Base-by-base conservation (phyloP, 2,797 vertebrate species). In the Gymnoscopelus braueri region DNA sequence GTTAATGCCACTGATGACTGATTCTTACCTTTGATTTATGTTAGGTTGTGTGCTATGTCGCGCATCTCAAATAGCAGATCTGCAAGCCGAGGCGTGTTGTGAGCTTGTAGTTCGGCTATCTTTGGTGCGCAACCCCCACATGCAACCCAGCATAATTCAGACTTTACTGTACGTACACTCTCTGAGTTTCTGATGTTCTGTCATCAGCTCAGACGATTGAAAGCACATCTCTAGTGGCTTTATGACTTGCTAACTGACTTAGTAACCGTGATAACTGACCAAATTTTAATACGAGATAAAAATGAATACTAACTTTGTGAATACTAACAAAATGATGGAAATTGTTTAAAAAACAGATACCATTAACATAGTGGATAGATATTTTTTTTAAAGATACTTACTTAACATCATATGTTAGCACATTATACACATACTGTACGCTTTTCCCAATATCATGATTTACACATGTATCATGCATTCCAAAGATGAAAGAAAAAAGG, bases 1-100 rank as follows among this genome's bases (percentile, higher is more conserved):
- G 88, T 78, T 77, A 87, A 89, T 89, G 91, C 90, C 90, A 83
- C 92, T 91, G 91, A 90, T 91, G 8, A 44, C 39, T 24, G 89
- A 90, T 87, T 91, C 90, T 88, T 65, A 87, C 87, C 89, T 29
- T 44, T 44, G 39, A 44, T 44, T 10, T 7, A 44, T 44, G 8
- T 8, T 44, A 10, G 9, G 39, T 44, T 10, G 39, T 0, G 39
- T 44, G 39, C 39, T 10, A 39, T 8, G 39, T 10, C 39, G 39
- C 8, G 39, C 39, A 44, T 44, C 39, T 2, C 39, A 44, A 10
- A 44, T 44, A 44, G 8, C 39, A 44, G 39, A 44, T 44, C 39
- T 44, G 9, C 39, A 44, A 44, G 8, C 39, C 39, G 9, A 7
- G 3, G 39, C 39, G 39, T 44, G 39, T 10, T 44, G 39, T 44